Evolutionary conservation across 1,140 invertebrate genomes (phyloP), one percentile per base, ranked within the genome.

Genomic region (Pseudomyrmex sp.): DNA sequence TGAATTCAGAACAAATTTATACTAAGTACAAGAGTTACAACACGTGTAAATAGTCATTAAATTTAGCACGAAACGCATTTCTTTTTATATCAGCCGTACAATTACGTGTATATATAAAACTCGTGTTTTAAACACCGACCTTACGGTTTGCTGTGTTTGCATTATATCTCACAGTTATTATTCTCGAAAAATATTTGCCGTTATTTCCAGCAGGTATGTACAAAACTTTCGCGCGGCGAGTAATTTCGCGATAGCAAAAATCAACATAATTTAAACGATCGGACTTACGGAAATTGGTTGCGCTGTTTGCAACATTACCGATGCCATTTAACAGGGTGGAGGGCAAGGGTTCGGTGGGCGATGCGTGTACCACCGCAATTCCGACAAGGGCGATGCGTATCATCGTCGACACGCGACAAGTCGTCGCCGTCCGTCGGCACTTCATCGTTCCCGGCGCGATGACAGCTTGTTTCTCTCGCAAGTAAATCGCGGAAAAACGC

Each of bases 281-380:
- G 63, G 5, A 92, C 93, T 88, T 85, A 93, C 93, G 70, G 66
- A 93, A 92, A 89, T 92, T 92, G 0, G 91, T 91, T 2, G 93
- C 93, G 70, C 84, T 92, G 13, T 84, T 90, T 0, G 93, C 93
- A 20, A 92, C 92, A 52, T 92, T 93, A 7, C 89, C 92, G 35
- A 93, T 93, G 13, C 92, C 92, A 15, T 85, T 91, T 7, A 92
- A 84, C 75, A 93, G 61, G 35, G 54, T 69, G 2, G 63, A 18
- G 9, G 87, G 87, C 62, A 83, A 85, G n/a, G 89, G 75, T 0
- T 90, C 90, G 13, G 77, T 69, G 0, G 86, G 76, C 23, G 87
- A 86, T 1, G 89, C 63, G 0, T 69, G 77, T 18, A 84, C 84
- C 20, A 82, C 56, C 56, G 82, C 23, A 58, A 84, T 48, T 88